phyloP scores from a whole-genome alignment of 2,113 vertebrate genomes.

The Phyllostomus hastatus region DNA sequence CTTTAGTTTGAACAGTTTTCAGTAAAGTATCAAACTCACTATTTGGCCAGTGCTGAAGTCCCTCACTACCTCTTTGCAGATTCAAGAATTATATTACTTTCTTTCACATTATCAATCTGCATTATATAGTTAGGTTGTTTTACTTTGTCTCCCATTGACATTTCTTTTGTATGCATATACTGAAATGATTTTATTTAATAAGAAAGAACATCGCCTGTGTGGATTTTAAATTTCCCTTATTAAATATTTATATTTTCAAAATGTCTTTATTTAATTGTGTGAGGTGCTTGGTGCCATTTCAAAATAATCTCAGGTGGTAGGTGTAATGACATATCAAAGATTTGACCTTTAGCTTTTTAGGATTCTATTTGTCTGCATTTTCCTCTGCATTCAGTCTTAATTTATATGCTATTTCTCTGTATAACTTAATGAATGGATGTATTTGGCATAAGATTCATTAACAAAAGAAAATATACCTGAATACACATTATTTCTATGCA shows the following conservation, averaged over 20 bases:
- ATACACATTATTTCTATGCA: constrained; percentile 27
- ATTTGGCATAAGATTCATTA: constrained; percentile 71
- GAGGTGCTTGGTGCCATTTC: constrained; percentile 78
- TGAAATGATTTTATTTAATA: constrained; percentile 76
- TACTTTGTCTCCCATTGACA: constrained; percentile 62
- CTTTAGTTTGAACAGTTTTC: constrained; percentile 28
- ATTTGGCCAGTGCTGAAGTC: neutral
- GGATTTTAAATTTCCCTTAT: constrained; percentile 79
- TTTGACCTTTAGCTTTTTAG: constrained; percentile 82
- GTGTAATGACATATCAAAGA: constrained; percentile 76
- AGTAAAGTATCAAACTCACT: neutral
- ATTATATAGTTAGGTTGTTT: constrained; percentile 61
- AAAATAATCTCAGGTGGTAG: constrained; percentile 77
- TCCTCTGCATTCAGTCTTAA: constrained; percentile 76
- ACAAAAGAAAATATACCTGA: constrained; percentile 59
- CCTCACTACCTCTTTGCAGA: constrained; percentile 36
- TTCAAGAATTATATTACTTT: constrained; percentile 73
- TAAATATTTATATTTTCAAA: constrained; percentile 84
- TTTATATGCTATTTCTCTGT: constrained; percentile 73
- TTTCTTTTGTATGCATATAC: constrained; percentile 77
- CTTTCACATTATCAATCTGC: constrained; percentile 70
- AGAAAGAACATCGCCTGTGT: constrained; percentile 75
- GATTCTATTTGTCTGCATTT: constrained; percentile 78
- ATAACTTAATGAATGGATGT: constrained; percentile 39
- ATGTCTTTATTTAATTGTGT: constrained; percentile 83